These are phyloP conservation scores for Cremastobaeus sp. DNA, from an alignment of 2,888 invertebrate genomes.

Conservation along the genomic window DNA sequence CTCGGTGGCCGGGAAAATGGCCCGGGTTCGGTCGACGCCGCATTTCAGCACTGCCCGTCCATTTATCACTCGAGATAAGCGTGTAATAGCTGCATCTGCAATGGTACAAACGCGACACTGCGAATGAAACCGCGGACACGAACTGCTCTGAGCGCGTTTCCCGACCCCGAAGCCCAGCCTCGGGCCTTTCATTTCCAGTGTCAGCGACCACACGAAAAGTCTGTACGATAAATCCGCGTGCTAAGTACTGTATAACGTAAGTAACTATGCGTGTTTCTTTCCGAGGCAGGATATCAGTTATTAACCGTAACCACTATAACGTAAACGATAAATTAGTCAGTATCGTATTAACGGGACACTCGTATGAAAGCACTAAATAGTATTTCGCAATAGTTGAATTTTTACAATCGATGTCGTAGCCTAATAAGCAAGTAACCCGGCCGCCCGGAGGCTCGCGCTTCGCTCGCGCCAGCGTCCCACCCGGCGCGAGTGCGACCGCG, in stretches of 20 bases:
- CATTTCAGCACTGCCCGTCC: slow-evolving; percentile 38
- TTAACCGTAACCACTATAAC: slow-evolving; percentile 26
- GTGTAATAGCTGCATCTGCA: slow-evolving; percentile 45
- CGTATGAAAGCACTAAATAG: slow-evolving; percentile 48
- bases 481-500: too few relatives aligned
- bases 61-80: slow-evolving; percentile 24
- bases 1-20: slow-evolving; percentile 5
- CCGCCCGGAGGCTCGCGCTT: too few relatives aligned
- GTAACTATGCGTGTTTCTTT: slow-evolving; percentile 24
- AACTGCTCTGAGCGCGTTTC: slow-evolving; percentile 4
- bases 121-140: slow-evolving; percentile 11
- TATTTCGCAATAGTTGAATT: slow-evolving; percentile 52
- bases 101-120: slow-evolving; percentile 38
- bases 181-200: slow-evolving; percentile 19
- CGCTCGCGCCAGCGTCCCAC: too few relatives aligned
- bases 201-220: slow-evolving; percentile 17
- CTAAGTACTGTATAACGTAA: slow-evolving; percentile 29
- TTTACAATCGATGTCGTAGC: slow-evolving; percentile 55
- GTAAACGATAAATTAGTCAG: slow-evolving; percentile 51
- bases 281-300: slow-evolving; percentile 44
- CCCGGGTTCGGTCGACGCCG: neutral
- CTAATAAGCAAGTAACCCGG: slow-evolving; percentile 32
- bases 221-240: slow-evolving; percentile 24
- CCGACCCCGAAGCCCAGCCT: slow-evolving; percentile 1
- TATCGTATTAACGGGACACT: slow-evolving; percentile 35